Evolutionary conservation across 1,140 invertebrate genomes (phyloP), one percentile per base, ranked within the genome.

Genomic region (Neelides sp.): DNA sequence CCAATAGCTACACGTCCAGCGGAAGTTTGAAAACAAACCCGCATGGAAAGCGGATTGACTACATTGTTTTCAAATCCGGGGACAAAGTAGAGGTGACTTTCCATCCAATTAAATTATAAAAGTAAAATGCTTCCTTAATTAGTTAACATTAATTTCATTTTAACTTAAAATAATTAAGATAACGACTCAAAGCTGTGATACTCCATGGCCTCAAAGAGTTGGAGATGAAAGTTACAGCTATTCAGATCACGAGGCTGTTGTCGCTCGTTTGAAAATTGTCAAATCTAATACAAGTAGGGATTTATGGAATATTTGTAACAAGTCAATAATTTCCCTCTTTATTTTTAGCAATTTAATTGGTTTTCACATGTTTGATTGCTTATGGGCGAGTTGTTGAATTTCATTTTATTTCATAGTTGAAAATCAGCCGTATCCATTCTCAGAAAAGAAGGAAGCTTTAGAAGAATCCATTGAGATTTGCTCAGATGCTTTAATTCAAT

Each of bases 171-270:
- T 8, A 52, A n/a, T 48, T 3, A 36, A 80, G 71, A 73, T 78
- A 39, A 71, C 74, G 48, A 68, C 80, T 39, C 59, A 71, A 28
- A 73, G 75, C 58, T 85, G 78, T 68, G 69, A 69, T 37, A 75
- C 82, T 54, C 83, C 85, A 4, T 76, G 86, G 43, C 76, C 82
- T 56, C 70, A 79, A 30, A 72, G 78, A 58, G 77, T 92, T 35
- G 83, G 85, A 8, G 73, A 73, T 1, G 64, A 75, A 48, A 64
- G 71, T 43, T 86, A 82, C 59, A 87, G 85, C 63, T 92, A 81
- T 68, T 92, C 88, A 0, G 89, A 93, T 66, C 89, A 93, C 64
- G 88, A 92, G 71, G 86, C 84, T n/a, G 78, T 93, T n/a, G 66
- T 73, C 50, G 75, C 80, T 15, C 72, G 69, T 37, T 64, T 89